These are phyloP conservation scores for Drosophila mercatorum DNA, from an alignment of 2,888 invertebrate genomes.

Conservation along the genomic window DNA sequence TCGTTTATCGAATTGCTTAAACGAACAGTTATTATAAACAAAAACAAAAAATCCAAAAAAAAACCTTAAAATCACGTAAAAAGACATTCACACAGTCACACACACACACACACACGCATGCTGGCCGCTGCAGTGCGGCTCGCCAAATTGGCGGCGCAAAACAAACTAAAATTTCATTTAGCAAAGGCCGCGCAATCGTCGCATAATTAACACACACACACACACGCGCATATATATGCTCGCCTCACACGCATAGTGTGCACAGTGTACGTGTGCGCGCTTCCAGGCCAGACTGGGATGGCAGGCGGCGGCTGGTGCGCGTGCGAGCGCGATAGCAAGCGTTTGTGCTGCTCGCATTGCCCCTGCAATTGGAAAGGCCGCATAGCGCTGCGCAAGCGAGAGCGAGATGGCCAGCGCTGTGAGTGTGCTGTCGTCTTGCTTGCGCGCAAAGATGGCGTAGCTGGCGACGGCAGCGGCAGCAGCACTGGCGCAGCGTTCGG, in stretches of 20 bases:
- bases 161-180: conserved; percentile 67
- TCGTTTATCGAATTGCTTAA: conserved; percentile 14
- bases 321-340: conserved; percentile 33
- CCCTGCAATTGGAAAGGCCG: conserved; percentile 65
- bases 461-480: conserved; percentile 26
- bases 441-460: conserved; percentile 70
- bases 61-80: conserved; percentile 50
- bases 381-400: neutral
- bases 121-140: conserved; percentile 46
- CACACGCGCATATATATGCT: conserved; percentile 20
- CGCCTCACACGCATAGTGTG: conserved; percentile 56
- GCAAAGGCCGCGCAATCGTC: conserved; percentile 43
- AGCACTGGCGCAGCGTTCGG: conserved; percentile 13
- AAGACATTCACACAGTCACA: conserved; percentile 28
- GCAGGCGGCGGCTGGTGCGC: neutral
- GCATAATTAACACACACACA: conserved; percentile 56
- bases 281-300: conserved; percentile 57
- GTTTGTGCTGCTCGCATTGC: conserved; percentile 26
- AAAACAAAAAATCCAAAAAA: conserved; percentile 23
- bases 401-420: conserved; percentile 16
- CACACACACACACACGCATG: conserved; percentile 14
- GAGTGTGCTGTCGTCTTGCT: conserved; percentile 44
- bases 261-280: conserved; percentile 66
- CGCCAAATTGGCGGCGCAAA: conserved; percentile 77
- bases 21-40: conserved; percentile 29